Conservation (phyloP, 1,140 invertebrate species). For the Anoplolepis gracilipes region DNA sequence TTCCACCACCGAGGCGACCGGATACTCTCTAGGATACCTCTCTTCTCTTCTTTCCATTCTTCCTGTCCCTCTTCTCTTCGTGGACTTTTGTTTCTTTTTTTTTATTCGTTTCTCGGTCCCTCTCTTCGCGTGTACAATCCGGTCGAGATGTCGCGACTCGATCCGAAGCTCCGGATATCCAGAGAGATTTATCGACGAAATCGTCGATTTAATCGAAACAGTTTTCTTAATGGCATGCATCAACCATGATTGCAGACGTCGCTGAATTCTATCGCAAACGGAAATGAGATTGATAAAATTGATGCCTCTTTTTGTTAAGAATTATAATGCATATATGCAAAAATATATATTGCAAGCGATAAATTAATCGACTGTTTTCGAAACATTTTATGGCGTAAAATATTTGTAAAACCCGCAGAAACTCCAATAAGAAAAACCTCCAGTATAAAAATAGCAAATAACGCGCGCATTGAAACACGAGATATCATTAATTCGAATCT, state of each 20-base stretch:
- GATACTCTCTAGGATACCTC: slow-evolving; percentile 71
- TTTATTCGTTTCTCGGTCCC: slow-evolving; percentile 20
- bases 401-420: not conserved
- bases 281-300: not conserved
- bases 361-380: not conserved
- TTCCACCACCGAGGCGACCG: slow-evolving; percentile 79
- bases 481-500: slow-evolving; percentile 56
- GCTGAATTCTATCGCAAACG: not conserved
- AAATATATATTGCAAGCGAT: not conserved
- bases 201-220: slow-evolving; percentile 4
- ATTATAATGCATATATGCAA: not conserved
- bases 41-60: slow-evolving; percentile 68
- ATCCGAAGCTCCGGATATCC: not conserved
- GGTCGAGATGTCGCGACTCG: slow-evolving; percentile 2
- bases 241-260: not conserved
- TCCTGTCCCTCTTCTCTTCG: slow-evolving; percentile 63
- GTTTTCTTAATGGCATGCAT: not conserved
- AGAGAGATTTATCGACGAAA: slow-evolving; percentile 4
- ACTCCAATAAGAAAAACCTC: not conserved
- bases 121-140: slow-evolving; percentile 16
- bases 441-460: slow-evolving; percentile 22
- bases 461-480: not conserved
- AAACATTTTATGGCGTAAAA: not conserved
- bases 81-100: slow-evolving; percentile 18
- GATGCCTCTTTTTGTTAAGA: not conserved